Evolutionary conservation across 2,888 invertebrate genomes (phyloP), one percentile per base, ranked within the genome.

Genomic region (Tetanocera ferruginea): DNA sequence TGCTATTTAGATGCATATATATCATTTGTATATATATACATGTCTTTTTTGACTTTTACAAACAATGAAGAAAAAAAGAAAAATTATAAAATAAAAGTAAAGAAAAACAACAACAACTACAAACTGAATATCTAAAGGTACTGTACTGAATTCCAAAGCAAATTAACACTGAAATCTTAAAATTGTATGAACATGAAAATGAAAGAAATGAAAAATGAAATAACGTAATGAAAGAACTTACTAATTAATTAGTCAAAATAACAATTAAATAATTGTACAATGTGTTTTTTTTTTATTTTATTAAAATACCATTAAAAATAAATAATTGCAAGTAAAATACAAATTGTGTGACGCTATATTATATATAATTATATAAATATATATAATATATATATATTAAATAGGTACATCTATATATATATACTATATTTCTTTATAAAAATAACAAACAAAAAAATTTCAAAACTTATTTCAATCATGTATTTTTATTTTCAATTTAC

Each of bases 91-190:
- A 60, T 28, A 60, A 60, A 60, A 25, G 23, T 23, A n/a, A 69
- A 51, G 17, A 52, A 19, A 11, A 67, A 43, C 28, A 67, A 43
- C 28, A 67, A 62, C 60, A 17, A 62, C 23, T 62, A 9, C 28
- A 17, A 62, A 62, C 28, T 62, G 60, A 62, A 62, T 62, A 11
- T 23, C 25, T 62, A 17, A 78, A 75, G 75, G 70, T 74, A 78
- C 71, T 71, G 75, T 77, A 77, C 77, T 77, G 77, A 77, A 77
- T 77, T 77, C 77, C 77, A 76, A 78, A 75, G 64, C 73, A 67
- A 75, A 80, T 76, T 43, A 79, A 64, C 11, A 57, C 79, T 69
- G 66, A 75, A 76, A 55, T 71, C 28, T 77, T 64, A 75, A 67
- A 19, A 43, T 52, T 78, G 57, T 76, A 76, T 77, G 8, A 72